Conservation (phyloP, 23 tunicate species). For the Trididemnum miniatum region DNA sequence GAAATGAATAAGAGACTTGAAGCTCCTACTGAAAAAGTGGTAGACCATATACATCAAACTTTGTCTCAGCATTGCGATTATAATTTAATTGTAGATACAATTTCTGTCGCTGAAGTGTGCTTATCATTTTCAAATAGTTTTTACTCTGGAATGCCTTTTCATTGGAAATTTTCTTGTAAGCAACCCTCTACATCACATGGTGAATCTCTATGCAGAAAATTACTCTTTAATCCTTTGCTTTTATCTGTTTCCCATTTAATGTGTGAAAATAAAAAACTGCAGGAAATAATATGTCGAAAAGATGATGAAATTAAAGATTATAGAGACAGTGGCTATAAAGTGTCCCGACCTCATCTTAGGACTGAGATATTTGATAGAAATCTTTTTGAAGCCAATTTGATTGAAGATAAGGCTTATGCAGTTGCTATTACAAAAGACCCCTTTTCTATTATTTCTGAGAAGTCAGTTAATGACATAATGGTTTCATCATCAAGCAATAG, state of each 20-base stretch:
- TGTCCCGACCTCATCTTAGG: constrained; percentile 12
- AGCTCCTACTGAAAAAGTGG: constrained; percentile 11
- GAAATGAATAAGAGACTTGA: constrained; percentile 15
- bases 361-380: constrained; percentile 20
- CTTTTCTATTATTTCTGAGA: not conserved
- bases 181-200: not conserved
- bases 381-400: not conserved
- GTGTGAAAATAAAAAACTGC: constrained; percentile 19
- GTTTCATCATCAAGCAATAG: not conserved
- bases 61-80: constrained; percentile 2
- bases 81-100: not conserved
- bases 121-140: constrained; percentile 30
- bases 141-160: constrained; percentile 18
- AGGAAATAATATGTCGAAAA: constrained; percentile 18
- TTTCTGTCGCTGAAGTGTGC: not conserved
- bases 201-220: not conserved
- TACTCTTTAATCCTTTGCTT: constrained; percentile 11
- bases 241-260: not conserved
- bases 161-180: constrained; percentile 24
- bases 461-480: not conserved
- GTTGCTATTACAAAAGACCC: constrained; percentile 24
- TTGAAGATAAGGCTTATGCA: not conserved
- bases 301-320: constrained; percentile 38
- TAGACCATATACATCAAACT: constrained; percentile 13
- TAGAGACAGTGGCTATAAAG: constrained; percentile 36